phyloP scores from a whole-genome alignment of 2,888 invertebrate species.

The Theretra japonica region DNA sequence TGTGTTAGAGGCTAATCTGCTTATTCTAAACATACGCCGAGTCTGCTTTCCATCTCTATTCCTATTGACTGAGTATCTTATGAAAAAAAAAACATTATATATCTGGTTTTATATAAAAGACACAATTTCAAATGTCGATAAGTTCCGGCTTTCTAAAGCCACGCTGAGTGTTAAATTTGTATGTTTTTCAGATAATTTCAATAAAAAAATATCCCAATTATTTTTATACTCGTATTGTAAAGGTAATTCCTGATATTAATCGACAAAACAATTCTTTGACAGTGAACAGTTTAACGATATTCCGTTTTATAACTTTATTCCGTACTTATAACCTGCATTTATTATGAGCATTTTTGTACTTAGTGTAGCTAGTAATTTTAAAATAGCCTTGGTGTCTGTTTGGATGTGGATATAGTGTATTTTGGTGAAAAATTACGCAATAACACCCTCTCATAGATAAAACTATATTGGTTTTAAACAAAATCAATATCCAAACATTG shows the following conservation, averaged over 20 bases:
- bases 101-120: background rate
- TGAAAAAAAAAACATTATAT: background rate
- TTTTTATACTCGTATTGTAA: background rate
- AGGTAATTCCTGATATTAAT: background rate
- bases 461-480: too few species aligned
- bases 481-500: too few species aligned
- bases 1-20: conserved; percentile 7
- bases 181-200: too few species aligned
- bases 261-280: background rate
- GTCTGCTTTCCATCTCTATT: background rate
- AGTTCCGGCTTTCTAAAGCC: too few species aligned
- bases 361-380: conserved; percentile 32
- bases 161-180: too few species aligned
- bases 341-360: conserved; percentile 42
- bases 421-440: background rate
- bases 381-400: background rate
- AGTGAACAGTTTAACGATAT: background rate
- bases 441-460: background rate
- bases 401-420: background rate
- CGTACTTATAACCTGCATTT: conserved; percentile 25
- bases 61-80: conserved; percentile 10
- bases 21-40: background rate
- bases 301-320: background rate
- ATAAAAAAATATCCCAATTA: too few species aligned
- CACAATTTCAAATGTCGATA: background rate